Evolutionary conservation across 2,797 vertebrate species (phyloP).

Genomic region (Argentina silus): DNA sequence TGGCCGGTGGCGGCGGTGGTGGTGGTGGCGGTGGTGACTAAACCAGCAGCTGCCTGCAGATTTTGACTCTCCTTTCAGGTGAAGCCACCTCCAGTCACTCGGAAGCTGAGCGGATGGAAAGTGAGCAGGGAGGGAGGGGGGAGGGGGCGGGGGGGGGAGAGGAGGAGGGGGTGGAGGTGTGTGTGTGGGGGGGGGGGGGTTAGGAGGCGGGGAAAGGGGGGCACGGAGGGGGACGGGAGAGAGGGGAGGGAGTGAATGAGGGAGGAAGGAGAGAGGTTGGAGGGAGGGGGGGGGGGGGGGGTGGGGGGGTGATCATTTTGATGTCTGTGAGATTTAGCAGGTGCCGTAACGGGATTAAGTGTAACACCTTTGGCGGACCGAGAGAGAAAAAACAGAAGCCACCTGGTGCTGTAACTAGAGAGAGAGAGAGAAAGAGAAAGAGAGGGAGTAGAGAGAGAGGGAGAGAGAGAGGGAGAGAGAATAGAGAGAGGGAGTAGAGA

Average conservation of each 20-base stretch:
- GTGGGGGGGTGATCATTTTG: conserved; percentile 88
- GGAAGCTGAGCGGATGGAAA: conserved; percentile 89
- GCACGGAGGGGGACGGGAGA: not conserved
- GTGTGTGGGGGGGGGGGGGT: no score
- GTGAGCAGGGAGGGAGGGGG: conserved; percentile 22
- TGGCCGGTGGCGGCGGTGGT: no score
- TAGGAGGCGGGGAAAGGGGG: conserved; percentile 64
- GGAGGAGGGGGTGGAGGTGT: conserved; percentile 36
- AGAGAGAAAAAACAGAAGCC: conserved; percentile 83
- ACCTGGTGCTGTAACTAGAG: conserved; percentile 85
- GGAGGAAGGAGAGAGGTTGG: conserved; percentile 56
- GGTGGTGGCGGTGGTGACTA: conserved; percentile 71
- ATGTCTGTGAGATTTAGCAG: conserved; percentile 91
- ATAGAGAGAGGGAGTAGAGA: not conserved
- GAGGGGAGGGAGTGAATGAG: conserved; percentile 29
- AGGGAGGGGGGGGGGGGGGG: conserved; percentile 79
- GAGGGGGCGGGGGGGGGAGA: conserved; percentile 1
- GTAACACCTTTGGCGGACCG: conserved; percentile 87
- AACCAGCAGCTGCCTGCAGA: conserved; percentile 90
- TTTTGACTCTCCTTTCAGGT: conserved; percentile 89
- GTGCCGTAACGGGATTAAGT: conserved; percentile 91
- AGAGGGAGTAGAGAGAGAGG: no score
- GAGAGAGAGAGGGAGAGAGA: no score
- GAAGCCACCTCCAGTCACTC: conserved; percentile 90
- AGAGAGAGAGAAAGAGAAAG: no score